A percentile compares a stretch with the other conserved stretches of the same genome.
phyloP scores from a whole-genome alignment of 1,140 invertebrate species.

The Drosophila mojavensis region DNA sequence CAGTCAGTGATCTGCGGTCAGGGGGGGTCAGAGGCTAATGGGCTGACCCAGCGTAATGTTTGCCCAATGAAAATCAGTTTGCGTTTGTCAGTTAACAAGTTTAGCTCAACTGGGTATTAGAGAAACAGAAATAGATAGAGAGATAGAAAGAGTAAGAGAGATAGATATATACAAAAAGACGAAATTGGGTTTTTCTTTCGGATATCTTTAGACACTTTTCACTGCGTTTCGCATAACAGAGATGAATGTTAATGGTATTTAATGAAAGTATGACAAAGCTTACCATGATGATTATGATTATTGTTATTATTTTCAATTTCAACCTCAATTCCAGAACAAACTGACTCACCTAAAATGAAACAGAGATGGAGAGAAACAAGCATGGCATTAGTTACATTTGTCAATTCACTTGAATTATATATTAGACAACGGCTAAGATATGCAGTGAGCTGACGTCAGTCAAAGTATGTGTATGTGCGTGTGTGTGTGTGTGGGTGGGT shows the following conservation, averaged over 20 bases:
- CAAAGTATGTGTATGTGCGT: not conserved
- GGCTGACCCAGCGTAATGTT: constrained; percentile 13
- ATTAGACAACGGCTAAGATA: constrained; percentile 7
- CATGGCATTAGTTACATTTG: constrained; percentile 13
- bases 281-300: constrained; percentile 84
- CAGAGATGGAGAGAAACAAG: constrained; percentile 29
- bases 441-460: constrained; percentile 5
- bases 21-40: constrained; percentile 51
- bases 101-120: not conserved
- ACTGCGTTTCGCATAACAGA: constrained; percentile 51
- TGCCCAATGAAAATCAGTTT: constrained; percentile 2
- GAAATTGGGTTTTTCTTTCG: not conserved
- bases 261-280: constrained; percentile 84
- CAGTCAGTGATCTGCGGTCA: constrained; percentile 1
- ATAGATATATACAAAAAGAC: constrained; percentile 31
- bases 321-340: constrained; percentile 84
- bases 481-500: not conserved
- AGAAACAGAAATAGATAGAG: not conserved
- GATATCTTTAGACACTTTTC: constrained; percentile 28
- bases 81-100: constrained; percentile 1
- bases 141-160: constrained; percentile 1
- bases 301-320: constrained; percentile 84
- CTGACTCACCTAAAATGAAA: constrained; percentile 83
- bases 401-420: constrained; percentile 12
- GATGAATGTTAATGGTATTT: constrained; percentile 81